Evolutionary conservation across 2,797 vertebrate species (phyloP).

Genomic region (Enteromius afrohamiltoni): DNA sequence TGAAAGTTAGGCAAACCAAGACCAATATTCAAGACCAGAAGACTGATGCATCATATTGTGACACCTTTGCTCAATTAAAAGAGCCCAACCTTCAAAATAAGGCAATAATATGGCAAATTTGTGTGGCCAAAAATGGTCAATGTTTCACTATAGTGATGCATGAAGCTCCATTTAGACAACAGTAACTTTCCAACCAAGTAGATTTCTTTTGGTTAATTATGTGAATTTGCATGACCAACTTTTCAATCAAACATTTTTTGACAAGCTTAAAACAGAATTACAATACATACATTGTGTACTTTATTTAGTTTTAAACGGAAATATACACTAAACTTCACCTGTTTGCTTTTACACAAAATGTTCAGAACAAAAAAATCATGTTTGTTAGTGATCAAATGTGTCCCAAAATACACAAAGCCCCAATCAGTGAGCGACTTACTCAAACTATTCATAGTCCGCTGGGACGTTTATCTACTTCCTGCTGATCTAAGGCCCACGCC

Average conservation of each 20-base stretch:
- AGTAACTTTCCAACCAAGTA: neutral
- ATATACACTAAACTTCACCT: neutral
- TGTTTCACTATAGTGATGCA: neutral
- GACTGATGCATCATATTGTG: neutral
- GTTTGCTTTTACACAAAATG: conserved; percentile 57
- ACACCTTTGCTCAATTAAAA: neutral
- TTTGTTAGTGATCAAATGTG: conserved; percentile 52
- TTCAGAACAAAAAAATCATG: conserved; percentile 16
- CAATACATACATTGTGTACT: too few species aligned
- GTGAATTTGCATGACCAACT: too few species aligned
- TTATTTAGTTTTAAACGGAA: neutral
- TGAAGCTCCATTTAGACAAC: neutral
- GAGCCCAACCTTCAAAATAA: neutral
- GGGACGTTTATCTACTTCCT: conserved; percentile 62
- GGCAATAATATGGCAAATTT: neutral
- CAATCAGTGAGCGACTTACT: conserved; percentile 57
- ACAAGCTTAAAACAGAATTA: too few species aligned
- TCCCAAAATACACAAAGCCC: conserved; percentile 55
- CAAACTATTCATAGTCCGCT: conserved; percentile 52
- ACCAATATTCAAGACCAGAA: neutral
- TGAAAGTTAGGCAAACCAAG: neutral
- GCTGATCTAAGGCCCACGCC: conserved; percentile 33
- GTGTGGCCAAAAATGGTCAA: neutral
- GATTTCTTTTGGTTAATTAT: neutral
- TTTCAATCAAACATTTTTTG: too few species aligned